Evolutionary conservation across 2,797 vertebrate genomes (phyloP).

Genomic region (Antrozous pallidus): DNA sequence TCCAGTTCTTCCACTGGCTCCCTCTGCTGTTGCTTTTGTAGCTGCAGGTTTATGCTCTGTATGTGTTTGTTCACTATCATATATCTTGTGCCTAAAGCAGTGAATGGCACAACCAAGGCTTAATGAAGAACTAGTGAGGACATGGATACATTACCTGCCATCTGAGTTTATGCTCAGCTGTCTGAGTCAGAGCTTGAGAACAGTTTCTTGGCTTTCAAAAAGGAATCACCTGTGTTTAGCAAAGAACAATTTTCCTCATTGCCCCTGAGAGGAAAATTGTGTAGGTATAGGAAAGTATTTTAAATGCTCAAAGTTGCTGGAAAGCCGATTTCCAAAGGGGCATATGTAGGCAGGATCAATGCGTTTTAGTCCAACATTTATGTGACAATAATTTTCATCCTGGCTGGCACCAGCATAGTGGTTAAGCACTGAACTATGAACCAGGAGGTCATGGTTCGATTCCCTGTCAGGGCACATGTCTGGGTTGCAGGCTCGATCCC

Average conservation of each 20-base stretch:
- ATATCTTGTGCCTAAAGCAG: not conserved
- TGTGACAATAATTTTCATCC: not conserved
- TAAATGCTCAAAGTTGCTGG: not conserved
- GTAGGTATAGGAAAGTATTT: not conserved
- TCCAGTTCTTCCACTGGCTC: slow-evolving; percentile 33
- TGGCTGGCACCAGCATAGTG: too few relatives aligned
- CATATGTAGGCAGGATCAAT: not conserved
- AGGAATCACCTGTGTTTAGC: not conserved
- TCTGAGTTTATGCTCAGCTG: not conserved
- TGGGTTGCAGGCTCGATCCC: too few relatives aligned
- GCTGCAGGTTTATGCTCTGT: not conserved
- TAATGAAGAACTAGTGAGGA: not conserved
- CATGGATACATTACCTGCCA: not conserved
- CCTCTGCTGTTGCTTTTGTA: slow-evolving; percentile 39
- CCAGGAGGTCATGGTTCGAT: too few relatives aligned
- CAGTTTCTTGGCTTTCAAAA: not conserved
- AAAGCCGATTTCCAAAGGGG: slow-evolving; percentile 7
- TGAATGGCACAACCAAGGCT: not conserved
- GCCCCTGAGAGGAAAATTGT: not conserved
- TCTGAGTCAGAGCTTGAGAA: not conserved
- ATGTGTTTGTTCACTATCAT: not conserved
- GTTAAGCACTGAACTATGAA: too few relatives aligned
- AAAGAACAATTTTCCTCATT: not conserved
- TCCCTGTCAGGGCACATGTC: too few relatives aligned
- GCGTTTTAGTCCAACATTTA: not conserved